Evolutionary conservation across 2,113 vertebrate species (phyloP).

Genomic region (Atrichornis clamosus): DNA sequence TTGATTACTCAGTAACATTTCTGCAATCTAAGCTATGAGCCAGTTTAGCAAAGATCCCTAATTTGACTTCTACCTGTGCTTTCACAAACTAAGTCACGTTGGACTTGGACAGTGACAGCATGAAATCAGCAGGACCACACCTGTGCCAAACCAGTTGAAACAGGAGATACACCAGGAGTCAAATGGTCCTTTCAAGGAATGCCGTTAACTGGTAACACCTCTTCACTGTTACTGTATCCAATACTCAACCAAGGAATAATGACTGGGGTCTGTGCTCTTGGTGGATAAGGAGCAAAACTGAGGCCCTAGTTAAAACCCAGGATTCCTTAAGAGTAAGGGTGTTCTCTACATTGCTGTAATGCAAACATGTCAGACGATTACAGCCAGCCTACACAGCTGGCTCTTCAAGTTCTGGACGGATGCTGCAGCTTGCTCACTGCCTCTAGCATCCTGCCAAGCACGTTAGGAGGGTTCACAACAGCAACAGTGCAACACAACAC

Average conservation of each 20-base stretch:
- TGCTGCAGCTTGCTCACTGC: background rate
- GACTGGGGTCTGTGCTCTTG: background rate
- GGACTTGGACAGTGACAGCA: background rate
- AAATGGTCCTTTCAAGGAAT: background rate
- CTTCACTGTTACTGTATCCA: background rate
- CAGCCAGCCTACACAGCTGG: background rate
- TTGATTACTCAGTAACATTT: background rate
- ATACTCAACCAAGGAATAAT: background rate
- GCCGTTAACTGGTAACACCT: background rate
- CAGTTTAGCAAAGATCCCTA: background rate
- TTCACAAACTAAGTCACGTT: background rate
- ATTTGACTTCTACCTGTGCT: background rate
- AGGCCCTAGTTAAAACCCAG: background rate
- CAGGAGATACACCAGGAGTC: background rate
- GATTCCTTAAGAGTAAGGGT: background rate
- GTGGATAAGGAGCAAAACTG: background rate
- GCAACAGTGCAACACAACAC: background rate
- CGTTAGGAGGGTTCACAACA: background rate
- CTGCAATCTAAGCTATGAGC: background rate
- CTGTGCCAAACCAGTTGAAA: background rate
- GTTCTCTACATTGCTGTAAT: background rate
- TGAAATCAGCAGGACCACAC: background rate
- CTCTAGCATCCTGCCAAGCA: background rate
- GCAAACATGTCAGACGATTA: background rate
- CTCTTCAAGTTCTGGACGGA: background rate